Conservation (phyloP, 2,797 vertebrate species). For the Carapus acus region DNA sequence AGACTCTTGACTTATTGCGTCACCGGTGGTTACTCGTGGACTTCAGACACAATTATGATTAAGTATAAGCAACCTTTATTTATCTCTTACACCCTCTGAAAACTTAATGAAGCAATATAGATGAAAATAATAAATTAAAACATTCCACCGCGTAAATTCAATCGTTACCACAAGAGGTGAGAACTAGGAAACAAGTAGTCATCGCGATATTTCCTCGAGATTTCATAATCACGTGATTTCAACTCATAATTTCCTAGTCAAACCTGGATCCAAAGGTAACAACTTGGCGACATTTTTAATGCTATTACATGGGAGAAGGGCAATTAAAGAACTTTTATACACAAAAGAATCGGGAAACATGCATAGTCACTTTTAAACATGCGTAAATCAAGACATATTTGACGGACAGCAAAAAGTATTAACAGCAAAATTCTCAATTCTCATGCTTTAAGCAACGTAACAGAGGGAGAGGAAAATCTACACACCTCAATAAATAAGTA, state of each 20-base stretch:
- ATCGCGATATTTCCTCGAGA: conserved; percentile 29
- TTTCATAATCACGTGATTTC: conserved; percentile 27
- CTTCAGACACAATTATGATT: conserved; percentile 13
- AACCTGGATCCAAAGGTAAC: conserved; percentile 1
- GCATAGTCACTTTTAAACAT: conserved; percentile 49
- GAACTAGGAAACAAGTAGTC: conserved; percentile 41
- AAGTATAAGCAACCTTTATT: conserved; percentile 52
- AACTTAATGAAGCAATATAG: conserved; percentile 58
- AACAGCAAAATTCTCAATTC: conserved; percentile 43
- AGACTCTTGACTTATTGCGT: no score
- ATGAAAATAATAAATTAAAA: conserved; percentile 72
- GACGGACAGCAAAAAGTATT: conserved; percentile 37
- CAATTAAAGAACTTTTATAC: conserved; percentile 44
- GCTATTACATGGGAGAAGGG: conserved; percentile 26
- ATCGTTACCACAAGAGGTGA: conserved; percentile 13
- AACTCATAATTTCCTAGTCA: no score
- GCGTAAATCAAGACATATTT: conserved; percentile 34
- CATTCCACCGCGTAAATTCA: conserved; percentile 48
- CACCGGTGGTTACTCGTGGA: no score
- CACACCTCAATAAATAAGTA: conserved; percentile 48
- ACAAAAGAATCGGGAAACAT: conserved; percentile 52
- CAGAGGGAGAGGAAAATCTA: conserved; percentile 9
- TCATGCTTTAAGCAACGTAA: conserved; percentile 44
- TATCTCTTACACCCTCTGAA: conserved; percentile 53
- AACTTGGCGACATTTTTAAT: conserved; percentile 7